Percentiles rank a stretch among this genome's conserved stretches.
Evolutionary conservation across 2,113 vertebrate species (phyloP).

Genomic region (Pomatorhinus ruficollis): DNA sequence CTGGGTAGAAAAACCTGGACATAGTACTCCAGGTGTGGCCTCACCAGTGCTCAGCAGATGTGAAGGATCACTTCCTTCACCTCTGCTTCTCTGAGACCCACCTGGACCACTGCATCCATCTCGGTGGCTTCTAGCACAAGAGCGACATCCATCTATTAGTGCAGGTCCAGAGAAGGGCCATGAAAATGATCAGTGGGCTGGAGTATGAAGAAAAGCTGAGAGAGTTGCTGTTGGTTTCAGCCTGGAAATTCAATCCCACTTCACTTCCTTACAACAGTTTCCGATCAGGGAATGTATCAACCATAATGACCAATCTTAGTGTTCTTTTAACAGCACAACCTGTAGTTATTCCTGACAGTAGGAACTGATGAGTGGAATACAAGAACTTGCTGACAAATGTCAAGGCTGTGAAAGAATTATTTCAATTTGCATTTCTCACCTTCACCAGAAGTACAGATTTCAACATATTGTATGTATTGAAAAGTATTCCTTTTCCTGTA

Average conservation of each 20-base stretch:
- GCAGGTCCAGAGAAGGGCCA: neutral
- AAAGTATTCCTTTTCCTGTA: neutral
- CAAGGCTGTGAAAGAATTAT: neutral
- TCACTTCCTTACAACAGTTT: neutral
- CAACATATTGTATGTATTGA: neutral
- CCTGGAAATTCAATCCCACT: neutral
- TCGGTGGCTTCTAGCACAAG: fast-evolving
- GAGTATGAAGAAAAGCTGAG: neutral
- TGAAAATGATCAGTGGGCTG: too few relatives aligned
- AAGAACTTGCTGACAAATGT: neutral
- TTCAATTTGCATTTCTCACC: neutral
- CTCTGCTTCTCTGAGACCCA: neutral
- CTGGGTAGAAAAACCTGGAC: neutral
- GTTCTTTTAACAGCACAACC: neutral
- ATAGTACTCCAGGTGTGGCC: neutral
- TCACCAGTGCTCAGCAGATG: neutral
- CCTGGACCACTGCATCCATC: neutral
- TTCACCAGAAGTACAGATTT: neutral
- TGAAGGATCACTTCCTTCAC: neutral
- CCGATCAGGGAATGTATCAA: neutral
- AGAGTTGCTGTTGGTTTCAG: neutral
- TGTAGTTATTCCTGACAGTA: neutral
- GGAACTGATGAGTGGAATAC: neutral
- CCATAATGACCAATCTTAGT: neutral
- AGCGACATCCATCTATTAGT: neutral